Conservation (phyloP, 2,113 vertebrate genomes). For the Mandrillus leucophaeus region DNA sequence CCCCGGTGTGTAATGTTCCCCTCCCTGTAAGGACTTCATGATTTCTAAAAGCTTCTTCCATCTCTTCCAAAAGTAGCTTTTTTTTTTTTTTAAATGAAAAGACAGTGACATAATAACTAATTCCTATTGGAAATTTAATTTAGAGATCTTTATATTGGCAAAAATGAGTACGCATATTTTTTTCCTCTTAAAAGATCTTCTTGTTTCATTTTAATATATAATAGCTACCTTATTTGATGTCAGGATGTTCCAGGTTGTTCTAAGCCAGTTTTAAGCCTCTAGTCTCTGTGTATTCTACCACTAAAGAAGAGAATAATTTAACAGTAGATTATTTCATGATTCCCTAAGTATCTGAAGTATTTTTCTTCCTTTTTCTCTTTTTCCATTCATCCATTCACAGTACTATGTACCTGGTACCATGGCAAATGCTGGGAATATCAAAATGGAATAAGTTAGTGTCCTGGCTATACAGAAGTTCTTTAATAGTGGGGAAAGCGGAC, state of each 20-base stretch:
- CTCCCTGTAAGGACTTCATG: neutral
- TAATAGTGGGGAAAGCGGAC: neutral
- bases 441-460: neutral
- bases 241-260: neutral
- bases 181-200: neutral
- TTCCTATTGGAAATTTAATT: neutral
- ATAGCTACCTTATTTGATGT: neutral
- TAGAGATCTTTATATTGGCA: neutral
- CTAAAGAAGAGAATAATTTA: neutral
- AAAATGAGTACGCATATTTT: neutral
- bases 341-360: neutral
- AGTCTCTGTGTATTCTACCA: neutral
- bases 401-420: neutral
- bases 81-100: conserved; percentile 10
- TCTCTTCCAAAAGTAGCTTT: neutral
- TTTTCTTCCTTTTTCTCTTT: neutral
- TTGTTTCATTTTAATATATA: neutral
- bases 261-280: neutral
- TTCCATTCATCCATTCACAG: neutral
- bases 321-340: neutral
- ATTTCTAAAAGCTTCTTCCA: neutral
- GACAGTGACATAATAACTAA: neutral
- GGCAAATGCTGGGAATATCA: neutral
- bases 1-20: too few species aligned
- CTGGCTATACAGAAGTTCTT: neutral